Percentiles rank a stretch among this genome's conserved stretches.
phyloP scores from a whole-genome alignment of 2,797 vertebrate genomes.

The Hydrolagus colliei region DNA sequence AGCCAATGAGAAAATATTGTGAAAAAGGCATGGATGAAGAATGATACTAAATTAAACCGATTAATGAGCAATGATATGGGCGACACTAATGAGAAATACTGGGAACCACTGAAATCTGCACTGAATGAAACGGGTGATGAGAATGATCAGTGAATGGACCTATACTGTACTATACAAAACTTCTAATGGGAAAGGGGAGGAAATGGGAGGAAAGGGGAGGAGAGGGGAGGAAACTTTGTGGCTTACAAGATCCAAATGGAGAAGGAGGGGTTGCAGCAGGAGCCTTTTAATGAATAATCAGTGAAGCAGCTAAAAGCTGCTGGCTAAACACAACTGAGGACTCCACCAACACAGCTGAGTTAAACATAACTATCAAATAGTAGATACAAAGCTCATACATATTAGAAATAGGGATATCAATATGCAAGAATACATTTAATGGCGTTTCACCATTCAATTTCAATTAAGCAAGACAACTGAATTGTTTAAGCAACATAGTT shows the following conservation, averaged over 20 bases:
- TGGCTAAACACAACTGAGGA: not conserved
- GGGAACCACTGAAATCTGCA: not conserved
- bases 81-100: not conserved
- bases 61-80: too few relatives aligned
- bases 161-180: too few relatives aligned
- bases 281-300: not conserved
- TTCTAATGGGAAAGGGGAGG: too few relatives aligned
- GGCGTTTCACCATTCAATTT: too few relatives aligned
- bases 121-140: not conserved
- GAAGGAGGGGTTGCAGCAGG: not conserved
- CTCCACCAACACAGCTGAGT: not conserved
- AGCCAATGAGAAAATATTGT: not conserved
- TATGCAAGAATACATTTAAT: too few relatives aligned
- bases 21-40: not conserved
- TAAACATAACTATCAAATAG: not conserved
- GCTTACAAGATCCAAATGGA: not conserved
- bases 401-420: too few relatives aligned
- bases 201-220: too few relatives aligned
- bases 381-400: not conserved
- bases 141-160: too few relatives aligned
- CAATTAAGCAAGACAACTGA: too few relatives aligned
- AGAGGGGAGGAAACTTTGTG: not conserved
- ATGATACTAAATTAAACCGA: not conserved
- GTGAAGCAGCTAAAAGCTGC: not conserved
- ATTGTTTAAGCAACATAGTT: too few relatives aligned